Evolutionary conservation across 2,888 invertebrate species (phyloP).

Genomic region (Cheilosia grossa): DNA sequence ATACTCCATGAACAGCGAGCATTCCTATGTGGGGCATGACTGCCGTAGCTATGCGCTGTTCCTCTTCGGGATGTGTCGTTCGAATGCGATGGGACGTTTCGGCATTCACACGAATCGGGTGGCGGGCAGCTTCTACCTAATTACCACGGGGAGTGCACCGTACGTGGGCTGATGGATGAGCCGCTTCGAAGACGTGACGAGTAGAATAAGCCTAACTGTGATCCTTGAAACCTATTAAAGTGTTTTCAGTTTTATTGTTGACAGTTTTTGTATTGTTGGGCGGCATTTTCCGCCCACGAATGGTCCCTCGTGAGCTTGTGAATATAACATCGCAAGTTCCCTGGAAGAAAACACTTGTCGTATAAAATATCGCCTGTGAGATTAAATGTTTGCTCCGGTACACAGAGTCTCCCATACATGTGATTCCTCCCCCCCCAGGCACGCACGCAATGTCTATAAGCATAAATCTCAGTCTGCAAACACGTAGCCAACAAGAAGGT

Average conservation of each 20-base stretch:
- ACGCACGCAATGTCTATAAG: constrained; percentile 67
- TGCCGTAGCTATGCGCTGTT: constrained; percentile 79
- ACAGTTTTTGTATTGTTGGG: too few species aligned
- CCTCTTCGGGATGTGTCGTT: constrained; percentile 77
- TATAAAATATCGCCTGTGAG: constrained; percentile 22
- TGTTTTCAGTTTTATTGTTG: too few species aligned
- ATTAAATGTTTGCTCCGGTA: constrained; percentile 29
- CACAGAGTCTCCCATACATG: background rate
- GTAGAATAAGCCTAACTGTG: too few species aligned
- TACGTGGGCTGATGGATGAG: constrained; percentile 36
- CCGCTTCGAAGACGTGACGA: background rate
- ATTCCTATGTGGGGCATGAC: constrained; percentile 79
- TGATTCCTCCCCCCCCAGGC: constrained; percentile 10
- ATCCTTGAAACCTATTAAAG: too few species aligned
- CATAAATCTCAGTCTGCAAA: constrained; percentile 65
- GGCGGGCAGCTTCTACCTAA: constrained; percentile 80
- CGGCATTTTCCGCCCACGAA: too few species aligned
- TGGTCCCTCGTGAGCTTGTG: too few species aligned
- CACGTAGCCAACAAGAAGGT: constrained; percentile 64
- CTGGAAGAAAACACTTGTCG: background rate
- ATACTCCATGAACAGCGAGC: constrained; percentile 81
- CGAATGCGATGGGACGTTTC: constrained; percentile 79
- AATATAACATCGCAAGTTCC: background rate
- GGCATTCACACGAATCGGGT: constrained; percentile 80
- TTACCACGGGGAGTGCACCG: constrained; percentile 72